Percentiles rank a stretch among this genome's conserved stretches.
Evolutionary conservation across 2,797 vertebrate genomes (phyloP).

Genomic region (Zalophus californianus): DNA sequence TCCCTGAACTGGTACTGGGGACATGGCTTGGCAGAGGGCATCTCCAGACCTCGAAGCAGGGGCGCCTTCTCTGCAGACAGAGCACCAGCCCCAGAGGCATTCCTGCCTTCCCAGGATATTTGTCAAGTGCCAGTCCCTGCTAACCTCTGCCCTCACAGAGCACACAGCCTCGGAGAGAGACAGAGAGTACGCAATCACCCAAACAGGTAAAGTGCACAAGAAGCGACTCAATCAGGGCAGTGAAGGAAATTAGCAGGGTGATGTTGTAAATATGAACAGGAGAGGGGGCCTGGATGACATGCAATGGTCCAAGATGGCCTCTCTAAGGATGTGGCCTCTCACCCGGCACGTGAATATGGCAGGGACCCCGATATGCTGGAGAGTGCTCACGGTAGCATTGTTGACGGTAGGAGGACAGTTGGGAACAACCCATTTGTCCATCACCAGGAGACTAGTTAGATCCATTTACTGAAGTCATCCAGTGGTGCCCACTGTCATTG

Average conservation of each 20-base stretch:
- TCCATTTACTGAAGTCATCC: not conserved
- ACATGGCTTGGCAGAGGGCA: not conserved
- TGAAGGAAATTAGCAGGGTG: not conserved
- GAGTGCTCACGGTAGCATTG: not conserved
- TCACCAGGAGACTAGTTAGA: constrained; percentile 18
- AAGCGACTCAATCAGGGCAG: not conserved
- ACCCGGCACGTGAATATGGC: not conserved
- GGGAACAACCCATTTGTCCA: not conserved
- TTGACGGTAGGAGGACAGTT: not conserved
- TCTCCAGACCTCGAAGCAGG: not conserved
- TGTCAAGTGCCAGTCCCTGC: not conserved
- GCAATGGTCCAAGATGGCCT: not conserved
- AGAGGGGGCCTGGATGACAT: not conserved
- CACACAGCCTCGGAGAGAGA: not conserved
- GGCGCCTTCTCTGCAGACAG: not conserved
- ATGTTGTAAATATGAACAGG: not conserved
- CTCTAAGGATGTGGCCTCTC: not conserved
- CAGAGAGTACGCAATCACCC: not conserved
- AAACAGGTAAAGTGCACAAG: not conserved
- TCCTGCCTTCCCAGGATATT: not conserved
- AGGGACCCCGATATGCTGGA: not conserved
- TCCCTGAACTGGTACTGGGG: not conserved
- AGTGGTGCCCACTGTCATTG: not conserved
- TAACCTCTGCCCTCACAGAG: not conserved
- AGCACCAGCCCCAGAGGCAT: not conserved